These are phyloP conservation scores for Meda fulgida DNA, from an alignment of 2,797 vertebrate genomes.

Conservation along the genomic window DNA sequence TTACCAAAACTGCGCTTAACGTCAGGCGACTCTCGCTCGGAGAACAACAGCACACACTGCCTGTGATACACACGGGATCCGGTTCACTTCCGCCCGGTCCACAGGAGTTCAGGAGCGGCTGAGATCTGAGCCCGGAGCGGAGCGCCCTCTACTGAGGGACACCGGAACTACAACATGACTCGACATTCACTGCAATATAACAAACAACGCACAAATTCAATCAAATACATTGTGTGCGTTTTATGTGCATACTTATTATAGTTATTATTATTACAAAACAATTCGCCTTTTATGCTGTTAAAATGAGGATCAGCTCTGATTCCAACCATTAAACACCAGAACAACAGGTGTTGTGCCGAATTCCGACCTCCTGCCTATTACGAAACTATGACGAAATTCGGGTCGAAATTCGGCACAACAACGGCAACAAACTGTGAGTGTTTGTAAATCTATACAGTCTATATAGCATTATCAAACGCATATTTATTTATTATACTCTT, in stretches of 20 bases:
- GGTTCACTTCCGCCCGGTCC: slow-evolving; percentile 34
- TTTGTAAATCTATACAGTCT: too few relatives aligned
- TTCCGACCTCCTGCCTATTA: too few relatives aligned
- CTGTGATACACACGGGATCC: not conserved
- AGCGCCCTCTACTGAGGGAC: not conserved
- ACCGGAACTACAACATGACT: not conserved
- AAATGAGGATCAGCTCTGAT: not conserved
- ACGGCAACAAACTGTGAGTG: not conserved
- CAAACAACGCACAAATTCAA: not conserved
- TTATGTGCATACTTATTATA: not conserved
- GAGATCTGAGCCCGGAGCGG: not conserved
- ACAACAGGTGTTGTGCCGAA: too few relatives aligned
- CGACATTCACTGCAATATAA: too few relatives aligned
- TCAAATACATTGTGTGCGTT: not conserved
- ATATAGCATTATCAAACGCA: not conserved
- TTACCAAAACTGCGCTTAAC: not conserved
- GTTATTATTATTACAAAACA: not conserved
- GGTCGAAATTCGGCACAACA: too few relatives aligned
- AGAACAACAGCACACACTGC: not conserved
- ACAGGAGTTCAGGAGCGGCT: not conserved
- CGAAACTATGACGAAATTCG: too few relatives aligned
- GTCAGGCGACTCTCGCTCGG: not conserved
- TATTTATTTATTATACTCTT: not conserved
- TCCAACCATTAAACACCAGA: not conserved
- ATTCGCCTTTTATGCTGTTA: not conserved